A percentile compares a stretch with the other conserved stretches of the same genome.
Conservation (phyloP, 2,113 vertebrate species). For the Orientallactaga bullata region DNA sequence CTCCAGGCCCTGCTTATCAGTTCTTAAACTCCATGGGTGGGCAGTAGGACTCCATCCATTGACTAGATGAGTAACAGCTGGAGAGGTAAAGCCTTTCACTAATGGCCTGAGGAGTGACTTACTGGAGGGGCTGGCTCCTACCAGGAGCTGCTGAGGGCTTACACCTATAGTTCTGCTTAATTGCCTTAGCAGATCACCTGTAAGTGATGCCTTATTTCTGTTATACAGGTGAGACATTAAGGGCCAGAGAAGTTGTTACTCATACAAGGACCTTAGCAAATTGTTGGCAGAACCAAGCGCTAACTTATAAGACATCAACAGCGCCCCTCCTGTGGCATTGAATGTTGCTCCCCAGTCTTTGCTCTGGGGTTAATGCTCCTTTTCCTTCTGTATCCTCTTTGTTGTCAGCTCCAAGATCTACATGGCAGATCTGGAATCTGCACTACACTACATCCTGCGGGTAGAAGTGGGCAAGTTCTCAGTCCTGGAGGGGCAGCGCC, state of each 20-base stretch:
- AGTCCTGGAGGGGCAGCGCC: slow-evolving; percentile 85
- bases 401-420: slow-evolving; percentile 91
- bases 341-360: fast-evolving
- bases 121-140: background rate
- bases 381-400: background rate
- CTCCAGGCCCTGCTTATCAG: no score
- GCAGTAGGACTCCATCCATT: no score
- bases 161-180: background rate
- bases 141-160: background rate
- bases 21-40: no score
- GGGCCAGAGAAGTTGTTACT: background rate
- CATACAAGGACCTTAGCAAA: background rate
- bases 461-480: slow-evolving; percentile 89
- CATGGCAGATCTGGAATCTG: slow-evolving; percentile 95
- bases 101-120: background rate
- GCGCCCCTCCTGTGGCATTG: background rate
- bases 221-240: background rate
- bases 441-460: slow-evolving; percentile 93
- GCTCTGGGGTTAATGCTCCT: fast-evolving
- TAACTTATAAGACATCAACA: background rate
- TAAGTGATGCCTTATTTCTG: background rate
- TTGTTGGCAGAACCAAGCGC: background rate
- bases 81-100: background rate
- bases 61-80: no score
- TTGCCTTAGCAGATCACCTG: background rate